Percentiles rank a stretch among this genome's conserved stretches.
Evolutionary conservation across 2,113 vertebrate genomes (phyloP).

Genomic region (Phrynocephalus versicolor): DNA sequence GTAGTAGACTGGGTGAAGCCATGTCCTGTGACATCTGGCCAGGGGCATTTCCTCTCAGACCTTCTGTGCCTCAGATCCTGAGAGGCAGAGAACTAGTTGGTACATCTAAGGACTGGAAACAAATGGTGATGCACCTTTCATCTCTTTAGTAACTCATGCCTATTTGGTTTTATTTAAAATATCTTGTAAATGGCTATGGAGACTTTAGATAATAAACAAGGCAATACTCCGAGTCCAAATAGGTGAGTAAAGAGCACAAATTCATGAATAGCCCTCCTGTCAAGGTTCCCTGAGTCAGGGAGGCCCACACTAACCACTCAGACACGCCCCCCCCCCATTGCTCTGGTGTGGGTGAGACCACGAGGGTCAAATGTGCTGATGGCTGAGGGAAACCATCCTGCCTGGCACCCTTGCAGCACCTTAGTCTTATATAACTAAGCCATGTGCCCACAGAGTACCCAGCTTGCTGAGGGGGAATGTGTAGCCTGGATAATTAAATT

Average conservation of each 20-base stretch:
- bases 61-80: background rate
- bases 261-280: background rate
- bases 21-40: background rate
- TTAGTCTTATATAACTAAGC: too few relatives aligned
- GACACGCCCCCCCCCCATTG: too few relatives aligned
- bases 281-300: too few relatives aligned
- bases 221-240: background rate
- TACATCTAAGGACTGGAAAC: too few relatives aligned
- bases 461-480: too few relatives aligned
- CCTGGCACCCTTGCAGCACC: too few relatives aligned
- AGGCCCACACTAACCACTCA: too few relatives aligned
- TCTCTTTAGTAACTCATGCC: background rate
- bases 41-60: background rate
- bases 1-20: background rate
- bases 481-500: too few relatives aligned
- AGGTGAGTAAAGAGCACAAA: background rate
- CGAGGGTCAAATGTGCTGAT: too few relatives aligned
- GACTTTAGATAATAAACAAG: background rate
- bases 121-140: background rate
- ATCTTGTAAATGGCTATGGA: background rate
- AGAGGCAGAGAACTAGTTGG: background rate
- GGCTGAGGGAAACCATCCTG: too few relatives aligned
- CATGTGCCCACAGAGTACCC: too few relatives aligned
- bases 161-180: background rate
- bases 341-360: too few relatives aligned